Base-by-base conservation (phyloP, 2,113 vertebrate genomes). In the Oncorhynchus gorbuscha region DNA sequence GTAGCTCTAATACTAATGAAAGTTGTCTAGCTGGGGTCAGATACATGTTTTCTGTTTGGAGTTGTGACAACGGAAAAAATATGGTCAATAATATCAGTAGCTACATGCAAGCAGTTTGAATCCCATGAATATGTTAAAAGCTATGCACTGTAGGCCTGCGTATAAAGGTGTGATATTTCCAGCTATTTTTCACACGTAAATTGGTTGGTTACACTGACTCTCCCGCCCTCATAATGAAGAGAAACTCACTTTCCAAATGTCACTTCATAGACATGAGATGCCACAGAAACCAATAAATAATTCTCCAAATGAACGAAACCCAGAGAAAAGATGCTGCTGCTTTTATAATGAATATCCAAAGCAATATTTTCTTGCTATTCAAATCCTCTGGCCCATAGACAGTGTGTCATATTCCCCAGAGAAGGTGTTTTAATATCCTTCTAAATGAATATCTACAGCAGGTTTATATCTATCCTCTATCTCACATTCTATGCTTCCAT, bases 321-420 rank as follows among this genome's bases (percentile, higher is more conserved):
- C 51, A 72, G 75, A 12, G 79, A 83, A 90, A 86, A 85, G 81
- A 89, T 78, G 62, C 66, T 65, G 32, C 75, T 45, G 5, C 81
- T 84, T 85, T 86, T 88, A 90, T 89, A 84, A 87, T 78, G 79
- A 89, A 89, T 89, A 89, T 90, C 89, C 84, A 86, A 77, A 88
- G 88, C 90, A 90, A 88, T 90, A 90, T 83, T 89, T 86, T 87
- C 82, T 82, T 90, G 82, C 89, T 92, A 92, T 90, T 93, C 90
- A 90, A 90, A 89, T 82, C 79, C 76, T 79, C n/a, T 59, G 67
- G 74, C 86, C 84, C 80, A 82, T 72, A 85, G 88, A 87, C 77
- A 35, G 76, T 59, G 69, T 79, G 82, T 85, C 86, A 81, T 76
- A 86, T 82, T 73, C 79, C 86, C 65, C 66, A 64, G 73, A 82